phyloP scores from a whole-genome alignment of 1,140 invertebrate species.

The Psix sp. region DNA sequence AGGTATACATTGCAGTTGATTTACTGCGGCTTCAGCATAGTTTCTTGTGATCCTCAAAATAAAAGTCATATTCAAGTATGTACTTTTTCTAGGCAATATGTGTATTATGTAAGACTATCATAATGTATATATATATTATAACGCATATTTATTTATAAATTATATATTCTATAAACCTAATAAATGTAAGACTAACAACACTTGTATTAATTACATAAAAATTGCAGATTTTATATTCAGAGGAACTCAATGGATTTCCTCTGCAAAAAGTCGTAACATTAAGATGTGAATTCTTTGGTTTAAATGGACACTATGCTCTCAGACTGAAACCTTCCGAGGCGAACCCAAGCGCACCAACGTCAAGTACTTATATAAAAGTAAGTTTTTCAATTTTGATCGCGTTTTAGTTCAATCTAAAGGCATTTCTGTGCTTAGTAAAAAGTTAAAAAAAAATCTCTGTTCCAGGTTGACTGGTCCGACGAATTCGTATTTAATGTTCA shows the following conservation, averaged over 20 bases:
- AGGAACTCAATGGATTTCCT: slow-evolving; percentile 84
- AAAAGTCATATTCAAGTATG: slow-evolving; percentile 70
- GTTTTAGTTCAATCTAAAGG: slow-evolving; percentile 1
- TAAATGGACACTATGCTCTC: slow-evolving; percentile 86
- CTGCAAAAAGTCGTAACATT: slow-evolving; percentile 81
- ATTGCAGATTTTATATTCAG: slow-evolving; percentile 80
- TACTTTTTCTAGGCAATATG: slow-evolving; percentile 2
- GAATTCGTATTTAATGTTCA: slow-evolving; percentile 89
- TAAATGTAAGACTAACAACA: neutral
- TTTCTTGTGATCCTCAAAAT: slow-evolving; percentile 72
- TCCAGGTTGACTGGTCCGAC: slow-evolving; percentile 87
- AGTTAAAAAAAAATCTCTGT: slow-evolving; percentile 22
- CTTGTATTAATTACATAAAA: neutral
- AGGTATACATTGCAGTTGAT: slow-evolving; percentile 82
- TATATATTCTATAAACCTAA: neutral
- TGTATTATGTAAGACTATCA: no score
- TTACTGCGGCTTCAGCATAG: slow-evolving; percentile 81
- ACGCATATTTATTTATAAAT: no score
- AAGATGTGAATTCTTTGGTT: slow-evolving; percentile 86
- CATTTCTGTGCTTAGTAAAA: no score
- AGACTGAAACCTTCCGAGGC: slow-evolving; percentile 79
- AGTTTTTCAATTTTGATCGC: slow-evolving; percentile 71
- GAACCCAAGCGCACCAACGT: slow-evolving; percentile 77
- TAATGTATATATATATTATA: no score
- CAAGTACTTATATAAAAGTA: slow-evolving; percentile 80